These are phyloP conservation scores for Drosophila dunni DNA, from an alignment of 1,140 invertebrate genomes.

Conservation along the genomic window DNA sequence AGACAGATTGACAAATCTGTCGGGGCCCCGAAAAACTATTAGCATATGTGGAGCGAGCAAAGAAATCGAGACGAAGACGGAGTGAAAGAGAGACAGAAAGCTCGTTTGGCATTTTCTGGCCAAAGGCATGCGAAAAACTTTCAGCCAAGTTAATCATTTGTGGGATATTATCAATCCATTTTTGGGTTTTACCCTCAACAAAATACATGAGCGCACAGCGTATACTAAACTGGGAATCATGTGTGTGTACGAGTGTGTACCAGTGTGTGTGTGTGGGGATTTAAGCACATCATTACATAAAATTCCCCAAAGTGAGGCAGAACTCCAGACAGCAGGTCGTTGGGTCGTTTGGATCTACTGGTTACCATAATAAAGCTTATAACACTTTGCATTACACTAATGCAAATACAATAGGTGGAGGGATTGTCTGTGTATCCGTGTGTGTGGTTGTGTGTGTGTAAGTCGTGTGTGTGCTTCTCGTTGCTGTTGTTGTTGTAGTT, in stretches of 20 bases:
- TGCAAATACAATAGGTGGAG: constrained; percentile 74
- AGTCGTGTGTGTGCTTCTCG: constrained; percentile 1
- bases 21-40: constrained; percentile 66
- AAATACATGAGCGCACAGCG: constrained; percentile 5
- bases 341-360: constrained; percentile 49
- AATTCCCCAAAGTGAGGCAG: constrained; percentile 66
- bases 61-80: not conserved
- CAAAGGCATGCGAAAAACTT: constrained; percentile 64
- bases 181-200: constrained; percentile 64
- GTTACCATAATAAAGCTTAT: constrained; percentile 78
- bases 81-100: not conserved
- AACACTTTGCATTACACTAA: constrained; percentile 83
- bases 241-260: constrained; percentile 7
- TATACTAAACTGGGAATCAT: not conserved
- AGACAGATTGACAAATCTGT: constrained; percentile 73
- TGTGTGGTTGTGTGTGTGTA: not conserved
- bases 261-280: constrained; percentile 38
- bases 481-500: constrained; percentile 10
- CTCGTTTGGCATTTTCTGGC: constrained; percentile 10
- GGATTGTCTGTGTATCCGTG: not conserved
- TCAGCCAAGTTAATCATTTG: constrained; percentile 81
- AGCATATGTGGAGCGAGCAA: constrained; percentile 56
- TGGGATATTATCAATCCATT: constrained; percentile 83
- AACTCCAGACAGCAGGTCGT: constrained; percentile 25
- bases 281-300: constrained; percentile 80